phyloP scores from a whole-genome alignment of 2,113 vertebrate genomes.

The Stegastes partitus region DNA sequence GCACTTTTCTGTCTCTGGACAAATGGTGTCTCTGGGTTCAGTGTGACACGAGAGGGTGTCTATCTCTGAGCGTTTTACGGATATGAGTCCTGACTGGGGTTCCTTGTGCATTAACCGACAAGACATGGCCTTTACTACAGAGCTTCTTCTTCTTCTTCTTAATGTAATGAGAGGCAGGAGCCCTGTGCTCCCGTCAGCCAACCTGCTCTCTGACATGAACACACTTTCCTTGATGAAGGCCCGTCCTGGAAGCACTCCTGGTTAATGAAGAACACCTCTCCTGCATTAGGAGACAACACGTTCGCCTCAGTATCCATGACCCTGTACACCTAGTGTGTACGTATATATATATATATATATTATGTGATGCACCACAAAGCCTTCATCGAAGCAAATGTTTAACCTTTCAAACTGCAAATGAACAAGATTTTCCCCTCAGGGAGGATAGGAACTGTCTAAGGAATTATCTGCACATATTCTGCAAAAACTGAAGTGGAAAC shows the following conservation, averaged over 20 bases:
- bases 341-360: conserved; percentile 1
- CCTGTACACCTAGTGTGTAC: conserved; percentile 18
- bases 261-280: conserved; percentile 77
- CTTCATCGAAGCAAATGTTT: conserved; percentile 27
- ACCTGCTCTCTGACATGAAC: conserved; percentile 73
- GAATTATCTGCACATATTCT: conserved; percentile 37
- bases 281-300: conserved; percentile 67
- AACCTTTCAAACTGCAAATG: conserved; percentile 34
- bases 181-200: conserved; percentile 61
- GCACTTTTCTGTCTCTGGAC: conserved; percentile 14
- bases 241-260: conserved; percentile 70
- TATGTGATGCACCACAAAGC: conserved; percentile 18
- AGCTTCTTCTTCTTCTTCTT: conserved; percentile 63
- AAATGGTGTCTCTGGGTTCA: conserved; percentile 40
- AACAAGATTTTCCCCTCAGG: conserved; percentile 21
- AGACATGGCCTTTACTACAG: conserved; percentile 39
- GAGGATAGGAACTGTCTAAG: conserved; percentile 14
- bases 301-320: conserved; percentile 37
- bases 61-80: conserved; percentile 51
- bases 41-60: conserved; percentile 28
- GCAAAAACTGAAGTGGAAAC: conserved; percentile 47
- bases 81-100: conserved; percentile 50
- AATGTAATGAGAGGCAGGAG: conserved; percentile 79
- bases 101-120: conserved; percentile 56
- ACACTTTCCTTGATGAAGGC: conserved; percentile 82